These are phyloP conservation scores for Platynereis dumerilii DNA, from an alignment of 2,888 invertebrate species.

Conservation along the genomic window DNA sequence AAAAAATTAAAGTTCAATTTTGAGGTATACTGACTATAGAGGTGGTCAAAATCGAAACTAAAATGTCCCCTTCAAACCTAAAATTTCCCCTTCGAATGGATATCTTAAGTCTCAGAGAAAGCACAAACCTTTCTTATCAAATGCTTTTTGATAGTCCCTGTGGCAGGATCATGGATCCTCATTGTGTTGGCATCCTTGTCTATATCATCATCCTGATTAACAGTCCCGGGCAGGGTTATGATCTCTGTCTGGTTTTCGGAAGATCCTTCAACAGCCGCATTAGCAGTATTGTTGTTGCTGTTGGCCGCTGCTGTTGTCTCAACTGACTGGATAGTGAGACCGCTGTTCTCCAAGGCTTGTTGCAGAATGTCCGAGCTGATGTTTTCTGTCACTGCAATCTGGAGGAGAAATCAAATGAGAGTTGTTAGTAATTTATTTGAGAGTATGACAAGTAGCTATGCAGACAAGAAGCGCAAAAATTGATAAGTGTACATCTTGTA, in stretches of 20 bases:
- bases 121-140: constrained; percentile 67
- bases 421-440: too few species aligned
- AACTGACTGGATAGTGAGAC: constrained; percentile 45
- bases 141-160: constrained; percentile 58
- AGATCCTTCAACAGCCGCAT: constrained; percentile 13
- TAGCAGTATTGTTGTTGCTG: not conserved
- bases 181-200: constrained; percentile 33
- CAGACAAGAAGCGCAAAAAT: too few species aligned
- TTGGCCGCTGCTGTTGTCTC: not conserved
- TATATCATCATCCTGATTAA: not conserved
- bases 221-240: not conserved
- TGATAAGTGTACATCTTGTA: too few species aligned
- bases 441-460: too few species aligned
- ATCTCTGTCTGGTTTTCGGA: not conserved
- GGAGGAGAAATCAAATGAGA: not conserved
- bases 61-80: too few species aligned
- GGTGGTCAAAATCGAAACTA: too few species aligned
- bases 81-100: too few species aligned
- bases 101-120: too few species aligned
- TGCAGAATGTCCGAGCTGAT: constrained; percentile 65
- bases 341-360: constrained; percentile 67
- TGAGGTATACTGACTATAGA: too few species aligned
- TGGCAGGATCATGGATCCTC: constrained; percentile 58
- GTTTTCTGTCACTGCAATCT: constrained; percentile 14
- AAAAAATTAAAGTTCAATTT: not conserved